These are phyloP conservation scores for Garrulus glandarius DNA, from an alignment of 2,797 vertebrate species.

Conservation along the genomic window DNA sequence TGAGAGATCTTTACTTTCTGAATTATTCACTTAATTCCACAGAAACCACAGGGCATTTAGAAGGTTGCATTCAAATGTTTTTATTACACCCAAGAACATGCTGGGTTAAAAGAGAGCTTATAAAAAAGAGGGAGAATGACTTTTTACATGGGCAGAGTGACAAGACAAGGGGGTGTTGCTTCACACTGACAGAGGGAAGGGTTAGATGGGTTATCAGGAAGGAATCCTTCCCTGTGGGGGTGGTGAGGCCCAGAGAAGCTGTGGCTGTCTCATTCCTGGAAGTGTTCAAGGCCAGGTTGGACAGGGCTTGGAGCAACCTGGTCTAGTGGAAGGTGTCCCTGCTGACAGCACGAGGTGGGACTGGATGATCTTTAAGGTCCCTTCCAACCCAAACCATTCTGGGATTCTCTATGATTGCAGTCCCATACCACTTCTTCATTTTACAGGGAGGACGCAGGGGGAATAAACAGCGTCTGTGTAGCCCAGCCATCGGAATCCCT, in stretches of 20 bases:
- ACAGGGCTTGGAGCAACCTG: accelerated
- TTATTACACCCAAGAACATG: background rate
- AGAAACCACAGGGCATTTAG: background rate
- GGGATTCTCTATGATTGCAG: background rate
- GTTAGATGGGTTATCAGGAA: background rate
- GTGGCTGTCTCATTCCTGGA: background rate
- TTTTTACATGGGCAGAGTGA: background rate
- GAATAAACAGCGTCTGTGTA: background rate
- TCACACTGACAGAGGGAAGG: background rate
- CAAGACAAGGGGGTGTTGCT: background rate
- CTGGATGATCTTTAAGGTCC: too few species aligned
- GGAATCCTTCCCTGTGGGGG: background rate
- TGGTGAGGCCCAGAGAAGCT: background rate
- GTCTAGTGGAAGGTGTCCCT: accelerated
- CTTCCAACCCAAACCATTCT: background rate
- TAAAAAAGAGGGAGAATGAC: background rate
- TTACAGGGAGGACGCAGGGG: background rate
- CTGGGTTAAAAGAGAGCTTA: background rate
- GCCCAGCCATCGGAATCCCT: background rate
- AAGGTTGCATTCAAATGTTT: background rate
- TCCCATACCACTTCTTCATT: background rate
- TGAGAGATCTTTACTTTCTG: background rate
- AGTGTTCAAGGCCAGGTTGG: background rate
- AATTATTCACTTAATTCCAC: background rate
- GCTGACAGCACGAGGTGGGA: background rate